phyloP scores from a whole-genome alignment of 2,797 vertebrate genomes.

The Emys orbicularis region DNA sequence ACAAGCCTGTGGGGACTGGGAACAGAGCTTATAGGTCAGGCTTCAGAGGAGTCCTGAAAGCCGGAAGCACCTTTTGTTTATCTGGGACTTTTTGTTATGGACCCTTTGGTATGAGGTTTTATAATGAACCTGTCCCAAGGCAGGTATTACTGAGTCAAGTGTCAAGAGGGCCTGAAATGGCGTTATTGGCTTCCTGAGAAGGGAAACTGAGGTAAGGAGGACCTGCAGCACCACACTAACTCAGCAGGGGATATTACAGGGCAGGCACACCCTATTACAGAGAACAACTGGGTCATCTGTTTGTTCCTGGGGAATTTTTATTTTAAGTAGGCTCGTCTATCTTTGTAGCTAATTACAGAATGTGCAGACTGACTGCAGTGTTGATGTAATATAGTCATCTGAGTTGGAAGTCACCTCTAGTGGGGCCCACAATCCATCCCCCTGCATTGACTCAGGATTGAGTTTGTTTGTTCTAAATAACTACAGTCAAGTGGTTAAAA shows the following conservation, averaged over 20 bases:
- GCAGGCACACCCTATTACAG: no score
- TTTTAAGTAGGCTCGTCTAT: no score
- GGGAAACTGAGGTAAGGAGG: not conserved
- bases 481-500: not conserved
- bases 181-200: not conserved
- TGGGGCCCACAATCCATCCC: not conserved
- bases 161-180: not conserved
- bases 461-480: not conserved
- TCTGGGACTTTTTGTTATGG: not conserved
- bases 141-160: not conserved
- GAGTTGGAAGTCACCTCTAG: not conserved
- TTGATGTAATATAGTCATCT: not conserved
- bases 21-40: not conserved
- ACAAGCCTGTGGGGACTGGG: not conserved
- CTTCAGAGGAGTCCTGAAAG: not conserved
- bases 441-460: not conserved
- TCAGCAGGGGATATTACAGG: no score
- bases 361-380: not conserved
- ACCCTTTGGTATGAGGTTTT: not conserved
- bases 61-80: not conserved
- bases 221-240: not conserved
- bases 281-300: no score
- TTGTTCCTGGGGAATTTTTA: no score
- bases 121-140: not conserved
- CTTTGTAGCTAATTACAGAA: not conserved